Base-by-base conservation (phyloP, 1,140 invertebrate genomes). In the Holcopasites calliopsidis region DNA sequence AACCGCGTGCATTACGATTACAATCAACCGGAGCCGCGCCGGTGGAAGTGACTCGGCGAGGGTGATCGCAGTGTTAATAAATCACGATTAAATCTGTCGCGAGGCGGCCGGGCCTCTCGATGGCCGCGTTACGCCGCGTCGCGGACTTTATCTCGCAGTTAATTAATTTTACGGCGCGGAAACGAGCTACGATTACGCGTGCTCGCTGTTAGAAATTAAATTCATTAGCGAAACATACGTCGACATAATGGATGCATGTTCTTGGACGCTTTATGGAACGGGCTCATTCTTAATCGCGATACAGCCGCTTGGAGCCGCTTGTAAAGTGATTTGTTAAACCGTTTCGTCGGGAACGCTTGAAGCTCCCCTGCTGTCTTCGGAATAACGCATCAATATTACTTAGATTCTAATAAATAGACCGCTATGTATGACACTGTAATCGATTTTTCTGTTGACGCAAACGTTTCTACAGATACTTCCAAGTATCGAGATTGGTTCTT, bases 51-150 rank as follows among this genome's bases (percentile, higher is more conserved):
- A 21, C 68, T 70, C 31, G 26, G 31, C 8, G 35, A 60, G 54
- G 44, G 28, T 40, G 38, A 70, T 70, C 54, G 68, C 13, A 23
- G 57, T 40, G 57, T 72, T 72, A 62, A 72, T 72, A 72, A 72
- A 72, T 72, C 69, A 72, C 58, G 69, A 72, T 72, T 72, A 72
- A 72, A 60, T 62, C 57, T 49, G 58, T 72, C 69, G 69, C 40
- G 69, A n/a, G 49, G 26, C 54, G 6, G 42, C 2, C 10, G 18
- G 69, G 60, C 7, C 57, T 35, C 68, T 18, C 55, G 66, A 40
- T 44, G 50, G 38, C 26, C 49, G 33, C 49, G 68, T n/a, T n/a
- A 26, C 54, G 33, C 21, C 55, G 28, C 49, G 68, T 26, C 68
- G 28, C 44, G 42, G 49, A 61, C 62, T 72, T 62, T 72, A 72